These are phyloP conservation scores for Apodemia zela DNA, from an alignment of 2,888 invertebrate genomes.

Conservation along the genomic window DNA sequence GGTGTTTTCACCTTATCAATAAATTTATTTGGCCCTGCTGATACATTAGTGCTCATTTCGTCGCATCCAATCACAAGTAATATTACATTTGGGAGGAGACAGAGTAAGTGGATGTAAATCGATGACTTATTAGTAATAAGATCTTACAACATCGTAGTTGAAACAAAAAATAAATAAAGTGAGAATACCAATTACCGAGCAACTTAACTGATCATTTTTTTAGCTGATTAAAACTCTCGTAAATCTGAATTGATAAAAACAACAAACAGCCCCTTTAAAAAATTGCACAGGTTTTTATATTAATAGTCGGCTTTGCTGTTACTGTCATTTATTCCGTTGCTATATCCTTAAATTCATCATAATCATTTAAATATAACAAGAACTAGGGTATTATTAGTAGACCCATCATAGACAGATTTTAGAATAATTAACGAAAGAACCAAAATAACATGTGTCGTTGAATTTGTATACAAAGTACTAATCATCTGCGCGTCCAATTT, in stretches of 20 bases:
- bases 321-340: neutral
- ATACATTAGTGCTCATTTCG: neutral
- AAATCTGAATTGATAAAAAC: neutral
- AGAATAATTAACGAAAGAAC: conserved; percentile 28
- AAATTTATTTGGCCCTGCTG: neutral
- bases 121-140: too few relatives aligned
- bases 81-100: neutral
- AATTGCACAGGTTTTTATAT: neutral
- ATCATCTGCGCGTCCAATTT: conserved; percentile 29
- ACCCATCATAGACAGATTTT: conserved; percentile 5
- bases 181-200: too few relatives aligned
- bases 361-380: conserved; percentile 26
- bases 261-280: neutral
- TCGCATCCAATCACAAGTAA: neutral
- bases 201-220: too few relatives aligned
- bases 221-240: too few relatives aligned
- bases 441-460: conserved; percentile 29
- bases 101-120: neutral
- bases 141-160: too few relatives aligned
- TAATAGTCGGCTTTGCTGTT: neutral
- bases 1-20: neutral
- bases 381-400: conserved; percentile 30
- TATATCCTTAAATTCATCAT: conserved; percentile 1
- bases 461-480: conserved; percentile 26
- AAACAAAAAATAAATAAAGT: too few relatives aligned